Evolutionary conservation across 1,140 invertebrate genomes (phyloP).

Genomic region (Wasmannia auropunctata): DNA sequence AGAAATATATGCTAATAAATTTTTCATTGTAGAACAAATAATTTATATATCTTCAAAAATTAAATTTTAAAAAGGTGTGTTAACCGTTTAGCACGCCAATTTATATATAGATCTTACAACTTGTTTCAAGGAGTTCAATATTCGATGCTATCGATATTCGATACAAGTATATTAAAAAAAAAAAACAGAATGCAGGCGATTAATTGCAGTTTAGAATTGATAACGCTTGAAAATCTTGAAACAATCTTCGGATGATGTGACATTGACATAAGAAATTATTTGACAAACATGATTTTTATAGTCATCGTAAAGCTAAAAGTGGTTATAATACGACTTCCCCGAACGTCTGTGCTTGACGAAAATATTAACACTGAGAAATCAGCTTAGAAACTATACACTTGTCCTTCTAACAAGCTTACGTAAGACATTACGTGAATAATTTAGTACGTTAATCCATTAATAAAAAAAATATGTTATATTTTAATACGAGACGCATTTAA

Average conservation of each 20-base stretch:
- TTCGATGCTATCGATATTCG: background rate
- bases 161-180: background rate
- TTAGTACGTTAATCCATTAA: background rate
- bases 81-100: background rate
- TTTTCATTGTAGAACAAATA: background rate
- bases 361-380: conserved; percentile 25
- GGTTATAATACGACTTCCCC: background rate
- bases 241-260: background rate
- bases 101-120: background rate
- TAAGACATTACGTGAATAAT: background rate
- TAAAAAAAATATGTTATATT: background rate
- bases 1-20: background rate
- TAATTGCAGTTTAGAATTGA: background rate
- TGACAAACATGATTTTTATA: background rate
- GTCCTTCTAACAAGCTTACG: background rate
- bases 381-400: background rate
- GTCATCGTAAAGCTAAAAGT: background rate
- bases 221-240: background rate
- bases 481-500: background rate
- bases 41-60: background rate
- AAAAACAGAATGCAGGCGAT: background rate
- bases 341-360: background rate
- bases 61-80: background rate
- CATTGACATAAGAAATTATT: background rate
- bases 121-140: background rate